Conservation (phyloP, 2,888 invertebrate species). For the Pristionchus arcanus region DNA sequence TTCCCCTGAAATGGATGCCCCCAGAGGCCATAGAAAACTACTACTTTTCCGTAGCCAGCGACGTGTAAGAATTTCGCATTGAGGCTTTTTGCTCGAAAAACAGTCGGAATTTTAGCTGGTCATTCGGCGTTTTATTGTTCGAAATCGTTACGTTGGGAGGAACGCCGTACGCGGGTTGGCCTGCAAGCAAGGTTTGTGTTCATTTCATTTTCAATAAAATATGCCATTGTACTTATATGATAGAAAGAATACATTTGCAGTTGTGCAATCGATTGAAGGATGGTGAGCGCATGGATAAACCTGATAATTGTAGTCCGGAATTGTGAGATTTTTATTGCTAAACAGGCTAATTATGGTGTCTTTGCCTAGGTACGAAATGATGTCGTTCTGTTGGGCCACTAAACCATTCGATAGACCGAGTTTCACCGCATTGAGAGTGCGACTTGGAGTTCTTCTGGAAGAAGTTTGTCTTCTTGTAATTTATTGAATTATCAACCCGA, state of each 20-base stretch:
- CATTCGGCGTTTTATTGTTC: too few relatives aligned
- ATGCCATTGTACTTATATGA: too few relatives aligned
- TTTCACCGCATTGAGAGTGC: neutral
- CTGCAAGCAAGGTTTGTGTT: too few relatives aligned
- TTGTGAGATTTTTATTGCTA: neutral
- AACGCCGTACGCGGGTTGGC: too few relatives aligned
- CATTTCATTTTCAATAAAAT: neutral
- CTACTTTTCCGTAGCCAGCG: constrained; percentile 1
- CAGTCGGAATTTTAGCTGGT: constrained; percentile 44
- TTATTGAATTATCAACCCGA: neutral
- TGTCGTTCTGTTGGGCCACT: neutral
- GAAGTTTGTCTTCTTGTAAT: neutral
- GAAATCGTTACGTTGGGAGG: too few relatives aligned
- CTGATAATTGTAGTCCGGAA: neutral
- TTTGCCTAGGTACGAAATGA: neutral
- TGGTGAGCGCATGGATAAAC: neutral
- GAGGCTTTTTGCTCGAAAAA: neutral
- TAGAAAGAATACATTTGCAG: too few relatives aligned
- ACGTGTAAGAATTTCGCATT: neutral
- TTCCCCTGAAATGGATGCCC: constrained; percentile 38
- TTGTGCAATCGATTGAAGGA: neutral
- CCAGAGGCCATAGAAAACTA: constrained; percentile 10
- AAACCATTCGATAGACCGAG: neutral
- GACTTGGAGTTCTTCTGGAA: neutral
- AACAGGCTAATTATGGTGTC: too few relatives aligned